Percentiles rank a stretch among this genome's conserved stretches.
phyloP scores from a whole-genome alignment of 2,888 invertebrate genomes.

The Hydriomena furcata region DNA sequence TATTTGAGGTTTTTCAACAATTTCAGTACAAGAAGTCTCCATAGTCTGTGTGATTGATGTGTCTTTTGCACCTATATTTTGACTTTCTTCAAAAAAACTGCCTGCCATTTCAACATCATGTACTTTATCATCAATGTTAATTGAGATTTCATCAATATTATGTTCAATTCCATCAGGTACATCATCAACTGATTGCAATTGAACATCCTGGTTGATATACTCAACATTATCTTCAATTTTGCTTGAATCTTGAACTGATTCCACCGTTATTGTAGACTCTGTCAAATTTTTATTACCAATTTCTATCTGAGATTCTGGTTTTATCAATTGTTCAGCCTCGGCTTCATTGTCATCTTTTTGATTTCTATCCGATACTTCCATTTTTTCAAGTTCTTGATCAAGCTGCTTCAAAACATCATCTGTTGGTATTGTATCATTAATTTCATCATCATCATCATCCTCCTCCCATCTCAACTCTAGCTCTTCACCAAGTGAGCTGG shows the following conservation, averaged over 20 bases:
- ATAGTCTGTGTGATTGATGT: not conserved
- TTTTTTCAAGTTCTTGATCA: constrained; percentile 1
- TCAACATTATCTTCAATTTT: not conserved
- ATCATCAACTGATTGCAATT: not conserved
- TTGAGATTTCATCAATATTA: not conserved
- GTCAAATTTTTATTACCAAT: not conserved
- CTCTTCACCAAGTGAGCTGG: constrained; percentile 2
- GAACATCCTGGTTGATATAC: not conserved
- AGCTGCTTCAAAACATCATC: constrained; percentile 1
- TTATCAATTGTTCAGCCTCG: not conserved
- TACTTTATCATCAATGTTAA: not conserved
- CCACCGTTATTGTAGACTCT: not conserved
- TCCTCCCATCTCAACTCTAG: constrained; percentile 24
- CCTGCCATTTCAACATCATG: constrained; percentile 3
- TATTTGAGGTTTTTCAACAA: not conserved
- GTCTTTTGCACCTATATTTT: not conserved
- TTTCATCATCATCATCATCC: constrained; percentile 11
- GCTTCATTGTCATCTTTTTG: not conserved
- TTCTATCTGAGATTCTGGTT: not conserved
- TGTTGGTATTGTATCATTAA: not conserved
- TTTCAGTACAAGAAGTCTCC: not conserved
- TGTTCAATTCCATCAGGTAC: not conserved
- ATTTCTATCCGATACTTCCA: not conserved
- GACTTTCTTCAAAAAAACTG: constrained; percentile 1
- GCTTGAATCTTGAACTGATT: not conserved